Evolutionary conservation across 2,797 vertebrate genomes (phyloP).

Genomic region (Amblyopsis hoosieri): DNA sequence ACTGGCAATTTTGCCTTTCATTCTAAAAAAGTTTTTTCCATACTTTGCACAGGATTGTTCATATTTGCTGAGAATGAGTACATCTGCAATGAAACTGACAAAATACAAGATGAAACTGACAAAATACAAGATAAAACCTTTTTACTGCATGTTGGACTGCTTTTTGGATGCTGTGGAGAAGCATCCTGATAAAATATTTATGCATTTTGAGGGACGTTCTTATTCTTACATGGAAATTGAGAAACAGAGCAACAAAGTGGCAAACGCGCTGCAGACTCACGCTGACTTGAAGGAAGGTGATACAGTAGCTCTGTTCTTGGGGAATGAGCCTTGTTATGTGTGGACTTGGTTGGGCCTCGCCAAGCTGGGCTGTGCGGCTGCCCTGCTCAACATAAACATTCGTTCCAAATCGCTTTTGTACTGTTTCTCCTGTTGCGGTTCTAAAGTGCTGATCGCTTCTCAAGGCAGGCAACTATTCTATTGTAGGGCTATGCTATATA

Average conservation of each 20-base stretch:
- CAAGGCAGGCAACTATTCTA: slow-evolving; percentile 70
- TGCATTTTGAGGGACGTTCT: slow-evolving; percentile 73
- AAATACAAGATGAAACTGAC: slow-evolving; percentile 57
- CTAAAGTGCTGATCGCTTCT: slow-evolving; percentile 80
- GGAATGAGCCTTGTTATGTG: slow-evolving; percentile 82
- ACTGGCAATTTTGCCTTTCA: slow-evolving; percentile 51
- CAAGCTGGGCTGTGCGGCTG: slow-evolving; percentile 84
- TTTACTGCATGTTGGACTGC: slow-evolving; percentile 75
- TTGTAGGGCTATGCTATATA: no score
- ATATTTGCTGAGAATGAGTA: slow-evolving; percentile 48
- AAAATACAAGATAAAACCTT: slow-evolving; percentile 61
- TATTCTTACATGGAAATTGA: slow-evolving; percentile 80
- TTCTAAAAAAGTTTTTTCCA: slow-evolving; percentile 52
- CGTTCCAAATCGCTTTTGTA: slow-evolving; percentile 84
- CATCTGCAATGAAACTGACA: slow-evolving; percentile 31
- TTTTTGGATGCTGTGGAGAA: slow-evolving; percentile 70
- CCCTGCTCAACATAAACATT: slow-evolving; percentile 87
- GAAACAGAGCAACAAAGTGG: slow-evolving; percentile 80
- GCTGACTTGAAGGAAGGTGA: slow-evolving; percentile 78
- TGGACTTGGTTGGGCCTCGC: slow-evolving; percentile 85
- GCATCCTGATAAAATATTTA: slow-evolving; percentile 73
- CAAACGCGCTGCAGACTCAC: slow-evolving; percentile 74
- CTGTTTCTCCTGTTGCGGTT: slow-evolving; percentile 84
- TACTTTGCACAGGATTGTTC: slow-evolving; percentile 59
- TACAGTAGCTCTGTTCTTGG: slow-evolving; percentile 81